Evolutionary conservation across 2,888 invertebrate genomes (phyloP), one percentile per base, ranked within the genome.

Genomic region (Strigamia crassipes): DNA sequence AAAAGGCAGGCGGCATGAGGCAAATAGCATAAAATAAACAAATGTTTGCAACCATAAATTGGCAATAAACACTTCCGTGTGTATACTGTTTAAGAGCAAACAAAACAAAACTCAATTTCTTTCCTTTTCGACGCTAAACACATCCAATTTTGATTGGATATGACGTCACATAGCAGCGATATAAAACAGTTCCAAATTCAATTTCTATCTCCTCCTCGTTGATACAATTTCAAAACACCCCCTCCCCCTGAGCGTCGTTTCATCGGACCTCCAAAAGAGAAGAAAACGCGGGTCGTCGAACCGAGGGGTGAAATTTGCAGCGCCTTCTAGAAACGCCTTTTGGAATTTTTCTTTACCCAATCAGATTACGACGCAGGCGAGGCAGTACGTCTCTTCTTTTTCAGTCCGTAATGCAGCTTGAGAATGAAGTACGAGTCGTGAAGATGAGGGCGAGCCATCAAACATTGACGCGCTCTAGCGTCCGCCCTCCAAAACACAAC

Each of bases 301-400:
- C 66, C 66, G 66, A 66, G 66, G 66, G 66, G 66, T 66, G 66
- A 66, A 66, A 66, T 66, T 66, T 66, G 66, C 66, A 66, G 66
- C 66, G 66, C 66, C 66, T 66, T 66, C 66, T 66, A 66, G 66
- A 66, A 66, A 66, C 66, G 66, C 66, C 66, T 66, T 66, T 66
- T 66, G 66, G 66, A 66, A 66, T 66, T 66, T 66, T 51, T 66
- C 66, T 31, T 31, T 27, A 27, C 66, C 66, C 66, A 66, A 66
- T 66, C 66, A 66, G 66, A 66, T 66, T 66, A 66, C 66, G 66
- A 66, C 27, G 66, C 66, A 66, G 66, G 66, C 66, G 66, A 66
- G 66, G 66, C 66, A 66, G 66, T 66, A 66, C 66, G 66, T 66
- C 66, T 66, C 66, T 66, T 66, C 66, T 66, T 66, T 66, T 66